Evolutionary conservation across 1,140 invertebrate genomes (phyloP).

Genomic region (Temnothorax nylanderi): DNA sequence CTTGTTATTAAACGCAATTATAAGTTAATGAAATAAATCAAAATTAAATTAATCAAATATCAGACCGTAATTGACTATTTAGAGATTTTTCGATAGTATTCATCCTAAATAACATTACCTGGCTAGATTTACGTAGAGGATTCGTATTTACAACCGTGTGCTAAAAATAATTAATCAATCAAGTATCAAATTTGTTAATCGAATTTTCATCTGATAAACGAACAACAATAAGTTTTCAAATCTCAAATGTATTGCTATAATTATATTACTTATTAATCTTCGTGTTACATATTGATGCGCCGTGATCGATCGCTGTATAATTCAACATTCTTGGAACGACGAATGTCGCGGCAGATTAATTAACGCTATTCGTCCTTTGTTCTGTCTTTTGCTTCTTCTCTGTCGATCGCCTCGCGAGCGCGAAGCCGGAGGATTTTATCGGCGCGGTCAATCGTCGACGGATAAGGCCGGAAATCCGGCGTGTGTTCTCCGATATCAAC

Average conservation of each 20-base stretch:
- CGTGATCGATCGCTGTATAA: constrained; percentile 25
- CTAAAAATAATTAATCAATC: not conserved
- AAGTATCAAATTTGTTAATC: not conserved
- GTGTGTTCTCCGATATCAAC: constrained; percentile 65
- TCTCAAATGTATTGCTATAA: not conserved
- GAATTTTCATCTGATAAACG: not conserved
- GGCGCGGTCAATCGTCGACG: constrained; percentile 59
- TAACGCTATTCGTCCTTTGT: not conserved
- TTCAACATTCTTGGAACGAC: constrained; percentile 9
- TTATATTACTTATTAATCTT: constrained; percentile 22
- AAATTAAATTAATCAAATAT: constrained; percentile 6
- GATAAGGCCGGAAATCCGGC: constrained; percentile 71
- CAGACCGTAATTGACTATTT: not conserved
- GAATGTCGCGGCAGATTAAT: constrained; percentile 26
- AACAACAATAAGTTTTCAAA: not conserved
- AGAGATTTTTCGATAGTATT: not conserved
- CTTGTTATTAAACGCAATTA: constrained; percentile 1
- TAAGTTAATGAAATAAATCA: not conserved
- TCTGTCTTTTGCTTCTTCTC: not conserved
- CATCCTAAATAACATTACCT: not conserved
- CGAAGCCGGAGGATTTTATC: constrained; percentile 56
- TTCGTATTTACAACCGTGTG: not conserved
- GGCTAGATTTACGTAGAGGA: not conserved
- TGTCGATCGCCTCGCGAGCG: constrained; percentile 20
- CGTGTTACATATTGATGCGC: constrained; percentile 2